Evolutionary conservation across 2,113 vertebrate species (phyloP).

Genomic region (Suricata suricatta): DNA sequence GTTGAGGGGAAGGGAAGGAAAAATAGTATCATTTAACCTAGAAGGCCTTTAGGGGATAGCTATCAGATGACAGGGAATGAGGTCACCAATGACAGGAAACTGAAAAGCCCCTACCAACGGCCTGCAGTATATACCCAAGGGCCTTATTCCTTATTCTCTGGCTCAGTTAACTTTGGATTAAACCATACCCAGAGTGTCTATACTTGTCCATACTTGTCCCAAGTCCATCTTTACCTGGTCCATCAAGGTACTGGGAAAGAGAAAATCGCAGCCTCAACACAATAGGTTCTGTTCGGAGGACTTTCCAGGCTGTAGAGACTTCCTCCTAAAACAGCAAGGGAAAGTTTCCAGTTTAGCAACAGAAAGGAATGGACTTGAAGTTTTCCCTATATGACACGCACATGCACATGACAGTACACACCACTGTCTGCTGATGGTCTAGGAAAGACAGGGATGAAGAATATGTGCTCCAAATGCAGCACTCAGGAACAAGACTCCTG

Average conservation of each 20-base stretch:
- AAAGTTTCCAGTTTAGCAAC: neutral
- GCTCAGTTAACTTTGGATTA: neutral
- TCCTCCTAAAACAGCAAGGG: constrained; percentile 91
- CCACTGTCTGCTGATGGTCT: constrained; percentile 45
- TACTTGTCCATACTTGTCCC: neutral
- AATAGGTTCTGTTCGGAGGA: constrained; percentile 97
- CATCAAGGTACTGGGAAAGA: constrained; percentile 99
- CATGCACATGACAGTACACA: constrained; percentile 28
- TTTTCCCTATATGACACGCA: constrained; percentile 27
- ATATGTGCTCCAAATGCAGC: constrained; percentile 55
- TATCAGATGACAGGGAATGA: neutral
- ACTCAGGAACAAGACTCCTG: constrained; percentile 44
- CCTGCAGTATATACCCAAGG: neutral
- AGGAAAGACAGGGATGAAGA: constrained; percentile 52
- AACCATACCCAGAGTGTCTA: neutral
- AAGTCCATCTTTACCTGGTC: constrained; percentile 91
- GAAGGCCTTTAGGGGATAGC: neutral
- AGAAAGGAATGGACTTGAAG: neutral
- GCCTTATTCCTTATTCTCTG: constrained; percentile 9
- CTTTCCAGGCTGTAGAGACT: constrained; percentile 99
- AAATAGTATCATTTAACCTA: constrained; percentile 40
- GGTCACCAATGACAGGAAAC: neutral
- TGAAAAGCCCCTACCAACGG: neutral
- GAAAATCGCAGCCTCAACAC: constrained; percentile 97
- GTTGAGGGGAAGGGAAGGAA: neutral